Evolutionary conservation across 1,140 invertebrate species (phyloP), one percentile per base, ranked within the genome.

Genomic region (Drosophila nasuta): DNA sequence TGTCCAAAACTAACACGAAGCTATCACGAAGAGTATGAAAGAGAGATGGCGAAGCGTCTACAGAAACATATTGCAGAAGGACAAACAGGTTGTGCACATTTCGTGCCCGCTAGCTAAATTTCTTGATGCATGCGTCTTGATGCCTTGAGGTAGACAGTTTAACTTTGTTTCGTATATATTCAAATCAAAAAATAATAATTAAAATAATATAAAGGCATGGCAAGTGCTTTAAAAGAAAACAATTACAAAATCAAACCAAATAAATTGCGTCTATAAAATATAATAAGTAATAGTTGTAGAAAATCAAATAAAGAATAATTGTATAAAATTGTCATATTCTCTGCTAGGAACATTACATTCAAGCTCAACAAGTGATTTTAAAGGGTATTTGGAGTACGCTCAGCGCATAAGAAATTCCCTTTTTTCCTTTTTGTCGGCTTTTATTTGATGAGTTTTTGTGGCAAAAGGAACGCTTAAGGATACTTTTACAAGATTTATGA

Each of bases 401-500:
- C 6, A 30, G 65, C n/a, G 17, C n/a, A 7, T 17, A 46, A 28
- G 7, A 45, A 25, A 33, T 52, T 52, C 13, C 13, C 38, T 76
- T 81, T 70, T 64, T 66, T 28, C 35, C 65, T 80, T 80, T 62
- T 17, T 25, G 30, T 17, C 43, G 30, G 35, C 51, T 43, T 28
- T 59, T 10, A 67, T 54, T 51, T 38, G 60, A 68, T 58, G 72
- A 52, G 51, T 62, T 72, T 69, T 64, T 62, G 56, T 66, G 76
- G 69, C 67, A 68, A 65, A 68, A 57, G 66, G 63, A 81, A 81
- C 75, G 85, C 85, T 81, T 77, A 72, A 89, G 85, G 85, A 89
- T 89, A 79, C 85, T 89, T 89, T 60, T 85, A 71, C 85, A 85
- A 89, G 85, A 88, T 89, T 88, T 89, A 85, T 83, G 81, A 88